Evolutionary conservation across 2,888 invertebrate genomes (phyloP).

Genomic region (Thereva nobilitata): DNA sequence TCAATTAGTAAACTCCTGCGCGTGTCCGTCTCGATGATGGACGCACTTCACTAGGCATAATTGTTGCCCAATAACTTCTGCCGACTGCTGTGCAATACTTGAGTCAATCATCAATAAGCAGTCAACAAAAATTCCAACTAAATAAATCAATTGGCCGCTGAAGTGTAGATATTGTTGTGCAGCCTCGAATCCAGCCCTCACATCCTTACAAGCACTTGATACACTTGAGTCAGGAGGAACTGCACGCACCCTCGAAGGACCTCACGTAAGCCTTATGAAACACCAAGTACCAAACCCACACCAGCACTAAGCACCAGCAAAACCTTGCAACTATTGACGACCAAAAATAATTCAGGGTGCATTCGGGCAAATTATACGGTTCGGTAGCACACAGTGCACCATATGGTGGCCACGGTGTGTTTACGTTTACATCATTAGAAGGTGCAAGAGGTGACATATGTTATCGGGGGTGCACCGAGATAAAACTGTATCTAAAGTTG

Average conservation of each 20-base stretch:
- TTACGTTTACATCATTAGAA: slow-evolving; percentile 35
- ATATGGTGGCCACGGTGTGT: slow-evolving; percentile 22
- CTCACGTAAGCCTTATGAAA: no score
- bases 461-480: slow-evolving; percentile 20
- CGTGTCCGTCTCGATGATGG: slow-evolving; percentile 25
- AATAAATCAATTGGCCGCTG: slow-evolving; percentile 32
- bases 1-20: slow-evolving; percentile 32
- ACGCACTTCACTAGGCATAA: slow-evolving; percentile 5
- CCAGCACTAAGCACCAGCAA: not conserved
- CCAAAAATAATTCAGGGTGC: slow-evolving; percentile 19
- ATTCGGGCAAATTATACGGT: slow-evolving; percentile 34
- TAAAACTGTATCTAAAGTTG: slow-evolving; percentile 33
- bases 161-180: slow-evolving; percentile 10
- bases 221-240: slow-evolving; percentile 13
- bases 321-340: slow-evolving; percentile 8
- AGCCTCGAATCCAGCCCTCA: not conserved
- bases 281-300: no score
- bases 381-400: slow-evolving; percentile 17
- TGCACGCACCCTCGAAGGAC: not conserved
- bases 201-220: slow-evolving; percentile 24
- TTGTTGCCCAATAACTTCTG: slow-evolving; percentile 13
- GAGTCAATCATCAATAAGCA: slow-evolving; percentile 26
- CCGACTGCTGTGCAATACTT: slow-evolving; percentile 15
- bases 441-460: slow-evolving; percentile 25
- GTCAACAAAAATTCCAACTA: slow-evolving; percentile 26